Conservation (phyloP, 2,797 vertebrate species). For the Muraenolepis orangiensis region DNA sequence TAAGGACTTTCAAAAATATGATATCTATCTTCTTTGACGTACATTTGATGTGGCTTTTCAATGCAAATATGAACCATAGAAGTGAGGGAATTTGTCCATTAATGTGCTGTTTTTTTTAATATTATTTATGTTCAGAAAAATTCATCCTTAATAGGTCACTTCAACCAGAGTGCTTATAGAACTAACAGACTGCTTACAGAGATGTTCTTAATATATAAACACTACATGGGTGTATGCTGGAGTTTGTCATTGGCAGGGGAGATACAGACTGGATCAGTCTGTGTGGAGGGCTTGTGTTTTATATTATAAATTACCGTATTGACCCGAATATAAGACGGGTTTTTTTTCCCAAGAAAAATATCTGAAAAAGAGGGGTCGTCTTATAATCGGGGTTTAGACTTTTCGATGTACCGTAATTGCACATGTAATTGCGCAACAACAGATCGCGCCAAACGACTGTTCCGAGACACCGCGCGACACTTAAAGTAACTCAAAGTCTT, state of each 20-base stretch:
- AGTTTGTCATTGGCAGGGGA: background rate
- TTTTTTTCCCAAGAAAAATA: too few relatives aligned
- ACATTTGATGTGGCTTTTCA: background rate
- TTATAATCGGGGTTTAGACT: too few relatives aligned
- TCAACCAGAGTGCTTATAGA: background rate
- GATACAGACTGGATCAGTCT: background rate
- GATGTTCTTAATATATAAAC: background rate
- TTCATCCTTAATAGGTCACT: too few relatives aligned
- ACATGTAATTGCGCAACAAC: too few relatives aligned
- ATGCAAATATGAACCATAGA: background rate
- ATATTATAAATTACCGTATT: too few relatives aligned
- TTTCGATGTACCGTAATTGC: too few relatives aligned
- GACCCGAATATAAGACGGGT: too few relatives aligned
- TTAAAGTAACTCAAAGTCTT: too few relatives aligned
- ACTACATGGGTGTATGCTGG: too few relatives aligned
- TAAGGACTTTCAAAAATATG: constrained; percentile 26
- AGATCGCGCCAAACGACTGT: too few relatives aligned
- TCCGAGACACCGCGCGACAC: too few relatives aligned
- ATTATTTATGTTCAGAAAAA: background rate
- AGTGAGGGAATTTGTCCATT: background rate
- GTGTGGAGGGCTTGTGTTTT: background rate
- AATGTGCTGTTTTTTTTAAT: background rate
- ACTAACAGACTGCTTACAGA: background rate
- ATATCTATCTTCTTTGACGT: background rate
- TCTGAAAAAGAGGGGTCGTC: too few relatives aligned